Evolutionary conservation across 2,888 invertebrate genomes (phyloP).

Genomic region (Notodonta ziczac): DNA sequence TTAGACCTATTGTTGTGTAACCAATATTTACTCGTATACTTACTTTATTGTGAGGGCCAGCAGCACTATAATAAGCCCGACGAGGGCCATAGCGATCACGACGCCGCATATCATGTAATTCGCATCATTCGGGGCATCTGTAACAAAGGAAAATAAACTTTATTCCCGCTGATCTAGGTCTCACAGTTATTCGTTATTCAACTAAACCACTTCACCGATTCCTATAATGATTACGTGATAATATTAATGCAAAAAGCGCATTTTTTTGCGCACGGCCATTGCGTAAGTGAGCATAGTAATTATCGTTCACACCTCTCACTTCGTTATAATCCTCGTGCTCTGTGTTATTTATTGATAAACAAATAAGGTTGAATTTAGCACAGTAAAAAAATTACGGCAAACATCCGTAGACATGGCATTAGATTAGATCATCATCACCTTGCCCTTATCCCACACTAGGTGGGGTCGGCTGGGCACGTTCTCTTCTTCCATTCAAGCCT

Average conservation of each 20-base stretch:
- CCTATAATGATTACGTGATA: constrained; percentile 19
- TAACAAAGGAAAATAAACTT: constrained; percentile 73
- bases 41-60: constrained; percentile 93
- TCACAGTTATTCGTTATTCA: background rate
- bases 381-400: no score
- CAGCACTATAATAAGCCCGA: constrained; percentile 91
- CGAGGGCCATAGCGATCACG: constrained; percentile 92
- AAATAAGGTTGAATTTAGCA: no score
- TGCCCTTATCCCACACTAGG: no score
- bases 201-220: background rate
- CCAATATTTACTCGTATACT: constrained; percentile 42
- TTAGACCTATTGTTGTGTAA: background rate
- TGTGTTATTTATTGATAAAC: no score
- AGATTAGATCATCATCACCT: no score
- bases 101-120: constrained; percentile 94
- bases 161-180: background rate
- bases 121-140: constrained; percentile 93
- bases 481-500: no score
- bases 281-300: background rate
- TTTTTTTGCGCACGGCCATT: constrained; percentile 13
- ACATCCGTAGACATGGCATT: no score
- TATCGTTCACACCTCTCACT: background rate
- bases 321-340: no score
- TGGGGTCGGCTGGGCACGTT: no score
- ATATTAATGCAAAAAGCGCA: constrained; percentile 22